Evolutionary conservation across 2,888 invertebrate genomes (phyloP).

Genomic region (Branchellion lobata): DNA sequence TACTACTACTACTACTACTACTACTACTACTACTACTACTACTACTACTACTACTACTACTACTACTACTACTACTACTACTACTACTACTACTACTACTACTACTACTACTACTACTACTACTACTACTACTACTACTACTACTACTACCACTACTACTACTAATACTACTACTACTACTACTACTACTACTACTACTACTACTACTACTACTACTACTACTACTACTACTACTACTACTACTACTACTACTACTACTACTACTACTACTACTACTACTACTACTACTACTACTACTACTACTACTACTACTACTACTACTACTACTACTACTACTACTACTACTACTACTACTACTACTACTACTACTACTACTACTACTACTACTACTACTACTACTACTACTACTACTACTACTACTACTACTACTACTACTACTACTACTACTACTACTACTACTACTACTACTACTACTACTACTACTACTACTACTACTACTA

Average conservation of each 20-base stretch:
- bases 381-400: conserved; percentile 6
- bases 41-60: conserved; percentile 7
- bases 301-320: conserved; percentile 7
- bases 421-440: conserved; percentile 29
- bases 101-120: conserved; percentile 7
- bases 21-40: conserved; percentile 7
- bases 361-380: not conserved
- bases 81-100: conserved; percentile 7
- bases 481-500: conserved; percentile 23
- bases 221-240: conserved; percentile 7
- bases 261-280: conserved; percentile 7
- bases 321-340: conserved; percentile 7
- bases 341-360: conserved; percentile 2
- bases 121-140: conserved; percentile 4
- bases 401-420: conserved; percentile 29
- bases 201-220: conserved; percentile 7
- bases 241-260: conserved; percentile 7
- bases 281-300: conserved; percentile 7
- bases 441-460: conserved; percentile 29
- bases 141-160: no score
- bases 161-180: no score
- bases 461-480: conserved; percentile 19
- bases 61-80: conserved; percentile 7
- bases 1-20: conserved; percentile 7
- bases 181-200: conserved; percentile 7